Conservation (phyloP, 2,888 invertebrate genomes). For the Acrocera orbiculus region DNA sequence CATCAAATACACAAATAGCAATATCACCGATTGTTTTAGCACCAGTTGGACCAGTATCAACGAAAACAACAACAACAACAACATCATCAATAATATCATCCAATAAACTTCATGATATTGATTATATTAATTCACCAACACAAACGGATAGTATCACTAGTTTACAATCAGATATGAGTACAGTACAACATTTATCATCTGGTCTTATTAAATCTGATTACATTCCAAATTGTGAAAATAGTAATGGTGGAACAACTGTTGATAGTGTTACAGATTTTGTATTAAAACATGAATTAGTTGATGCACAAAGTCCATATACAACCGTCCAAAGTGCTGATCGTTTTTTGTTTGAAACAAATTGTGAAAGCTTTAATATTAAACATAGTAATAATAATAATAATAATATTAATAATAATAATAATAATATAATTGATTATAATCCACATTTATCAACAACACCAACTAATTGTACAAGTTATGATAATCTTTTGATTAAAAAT, state of each 20-base stretch:
- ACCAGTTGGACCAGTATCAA: constrained; percentile 10
- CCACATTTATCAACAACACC: constrained; percentile 10
- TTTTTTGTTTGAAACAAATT: constrained; percentile 27
- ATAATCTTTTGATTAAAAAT: constrained; percentile 26
- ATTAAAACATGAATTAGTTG: constrained; percentile 26
- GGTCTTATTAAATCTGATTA: constrained; percentile 16
- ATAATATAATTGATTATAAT: constrained; percentile 14
- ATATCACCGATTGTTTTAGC: constrained; percentile 14
- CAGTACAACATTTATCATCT: no score
- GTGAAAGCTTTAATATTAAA: constrained; percentile 27
- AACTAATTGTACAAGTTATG: constrained; percentile 11
- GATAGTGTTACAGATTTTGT: constrained; percentile 22
- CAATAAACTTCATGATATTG: neutral
- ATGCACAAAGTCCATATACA: constrained; percentile 30
- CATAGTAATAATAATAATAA: constrained; percentile 20
- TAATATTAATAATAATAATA: constrained; percentile 11
- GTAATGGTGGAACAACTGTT: constrained; percentile 6
- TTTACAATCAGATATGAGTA: no score
- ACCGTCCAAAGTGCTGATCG: constrained; percentile 30
- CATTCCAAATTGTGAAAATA: constrained; percentile 21
- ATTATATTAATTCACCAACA: neutral
- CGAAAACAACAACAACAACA: constrained; percentile 8
- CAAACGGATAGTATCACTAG: constrained; percentile 1
- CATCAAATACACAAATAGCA: constrained; percentile 15
- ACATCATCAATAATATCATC: constrained; percentile 4